phyloP scores from a whole-genome alignment of 2,113 vertebrate species.

The Recurvirostra avosetta region DNA sequence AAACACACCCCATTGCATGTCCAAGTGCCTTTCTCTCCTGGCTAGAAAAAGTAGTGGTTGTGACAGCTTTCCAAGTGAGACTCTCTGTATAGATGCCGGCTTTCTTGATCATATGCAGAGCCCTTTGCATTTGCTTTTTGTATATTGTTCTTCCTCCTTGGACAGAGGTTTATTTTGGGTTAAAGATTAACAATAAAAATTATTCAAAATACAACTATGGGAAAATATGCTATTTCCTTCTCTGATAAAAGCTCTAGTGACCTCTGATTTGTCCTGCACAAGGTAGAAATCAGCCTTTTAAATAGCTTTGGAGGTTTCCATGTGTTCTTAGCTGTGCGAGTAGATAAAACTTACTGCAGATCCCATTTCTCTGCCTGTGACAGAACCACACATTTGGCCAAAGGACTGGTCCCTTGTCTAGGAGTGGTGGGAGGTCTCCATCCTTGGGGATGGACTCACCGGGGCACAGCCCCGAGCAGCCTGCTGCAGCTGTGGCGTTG shows the following conservation, averaged over 20 bases:
- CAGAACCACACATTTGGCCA: fast-evolving
- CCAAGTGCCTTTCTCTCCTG: neutral
- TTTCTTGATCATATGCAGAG: neutral
- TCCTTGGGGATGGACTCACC: neutral
- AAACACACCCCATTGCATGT: neutral
- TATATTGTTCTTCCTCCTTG: neutral
- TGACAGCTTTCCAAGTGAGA: neutral
- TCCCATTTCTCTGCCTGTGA: neutral
- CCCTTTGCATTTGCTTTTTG: neutral
- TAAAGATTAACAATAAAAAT: neutral
- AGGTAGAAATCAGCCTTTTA: neutral
- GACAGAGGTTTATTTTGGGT: neutral
- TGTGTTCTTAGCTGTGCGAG: neutral
- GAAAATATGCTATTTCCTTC: neutral
- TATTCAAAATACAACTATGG: neutral
- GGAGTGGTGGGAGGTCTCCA: neutral
- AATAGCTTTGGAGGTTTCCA: neutral
- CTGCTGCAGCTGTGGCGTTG: neutral
- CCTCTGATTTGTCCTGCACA: neutral
- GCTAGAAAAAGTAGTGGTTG: neutral
- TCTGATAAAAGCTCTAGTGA: neutral
- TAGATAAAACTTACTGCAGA: neutral
- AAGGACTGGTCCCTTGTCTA: neutral
- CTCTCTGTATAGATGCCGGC: fast-evolving
- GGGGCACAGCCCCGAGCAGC: fast-evolving